A percentile compares a stretch with the other conserved stretches of the same genome.
phyloP scores from a whole-genome alignment of 2,888 invertebrate genomes.

The Stegana nigrithorax region DNA sequence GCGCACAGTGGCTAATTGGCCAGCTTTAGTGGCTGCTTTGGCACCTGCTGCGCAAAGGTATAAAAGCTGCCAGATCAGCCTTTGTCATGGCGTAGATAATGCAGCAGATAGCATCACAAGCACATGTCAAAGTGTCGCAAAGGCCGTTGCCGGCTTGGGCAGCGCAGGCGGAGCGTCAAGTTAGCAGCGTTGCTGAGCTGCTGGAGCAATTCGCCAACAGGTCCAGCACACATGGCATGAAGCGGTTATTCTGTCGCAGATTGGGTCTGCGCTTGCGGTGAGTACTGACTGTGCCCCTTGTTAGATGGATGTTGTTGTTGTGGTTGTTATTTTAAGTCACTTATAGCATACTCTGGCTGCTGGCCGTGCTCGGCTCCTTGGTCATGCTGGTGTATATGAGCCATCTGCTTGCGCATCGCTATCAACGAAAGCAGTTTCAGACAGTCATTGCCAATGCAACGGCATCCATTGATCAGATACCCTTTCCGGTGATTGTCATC shows the following conservation, averaged over 20 bases:
- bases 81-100: too few relatives aligned
- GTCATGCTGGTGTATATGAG: conserved; percentile 49
- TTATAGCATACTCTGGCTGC: conserved; percentile 50
- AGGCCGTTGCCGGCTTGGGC: background rate
- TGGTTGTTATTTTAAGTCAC: background rate
- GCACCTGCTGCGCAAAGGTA: too few relatives aligned
- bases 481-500: conserved; percentile 63
- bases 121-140: background rate
- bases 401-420: conserved; percentile 49
- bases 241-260: conserved; percentile 40
- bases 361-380: conserved; percentile 47
- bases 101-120: too few relatives aligned
- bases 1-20: too few relatives aligned
- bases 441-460: conserved; percentile 59
- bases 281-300: conserved; percentile 13
- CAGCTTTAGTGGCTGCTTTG: too few relatives aligned
- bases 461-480: conserved; percentile 56
- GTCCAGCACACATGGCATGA: conserved; percentile 48
- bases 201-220: conserved; percentile 26
- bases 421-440: conserved; percentile 48
- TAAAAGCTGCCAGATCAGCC: too few relatives aligned
- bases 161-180: conserved; percentile 23
- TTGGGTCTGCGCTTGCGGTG: conserved; percentile 46
- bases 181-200: background rate
- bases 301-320: background rate